Evolutionary conservation across 37 sponge, comb jelly and placozoan species (phyloP), one percentile per base, ranked within the genome.

Genomic region (Eunapius fragilis): DNA sequence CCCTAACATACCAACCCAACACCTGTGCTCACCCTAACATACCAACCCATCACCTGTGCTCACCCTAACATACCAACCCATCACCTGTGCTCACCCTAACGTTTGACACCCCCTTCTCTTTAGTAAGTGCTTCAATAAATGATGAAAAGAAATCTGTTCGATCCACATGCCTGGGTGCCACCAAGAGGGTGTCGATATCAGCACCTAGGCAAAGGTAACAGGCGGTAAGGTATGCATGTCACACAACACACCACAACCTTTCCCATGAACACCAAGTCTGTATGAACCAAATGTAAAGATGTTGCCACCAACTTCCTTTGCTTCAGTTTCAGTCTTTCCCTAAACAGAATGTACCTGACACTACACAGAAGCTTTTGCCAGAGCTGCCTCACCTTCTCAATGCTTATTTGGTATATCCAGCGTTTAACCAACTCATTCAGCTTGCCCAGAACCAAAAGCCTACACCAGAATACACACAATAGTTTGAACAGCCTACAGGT

Each of bases 261-360:
- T 91, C 31, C 95, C 98, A 84, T 99, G 99, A 2, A 99, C 99
- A 45, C 99, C 99, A 30, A 99, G 90, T 17, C 99, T 85, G 79
- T 99, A 99, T 24, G 99, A 99, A 68, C 99, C 99, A 89, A 99
- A 99, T 0, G 99, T 99, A 78, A 93, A 99, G 32, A 99, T 94
- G 67, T 95, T 99, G 25, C 99, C 98, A 28, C 96, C 96, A n/a
- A 96, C 88, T 70, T 91, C 87, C 58, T 74, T 83, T 25, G 96
- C 96, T 58, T 98, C 93, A 71, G 77, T 83, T 28, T 93, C 89
- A 24, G 98, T 50, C 84, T 94, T 95, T 25, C 92, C 92, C 95
- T 89, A 81, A 58, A 26, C 4, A 19, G 24, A 33, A 38, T 69
- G 77, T 70, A 31, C 71, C 17, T 69, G 14, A 41, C 36, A 72